Conservation (phyloP, 2,888 invertebrate species). For the Leucophora obtusa region DNA sequence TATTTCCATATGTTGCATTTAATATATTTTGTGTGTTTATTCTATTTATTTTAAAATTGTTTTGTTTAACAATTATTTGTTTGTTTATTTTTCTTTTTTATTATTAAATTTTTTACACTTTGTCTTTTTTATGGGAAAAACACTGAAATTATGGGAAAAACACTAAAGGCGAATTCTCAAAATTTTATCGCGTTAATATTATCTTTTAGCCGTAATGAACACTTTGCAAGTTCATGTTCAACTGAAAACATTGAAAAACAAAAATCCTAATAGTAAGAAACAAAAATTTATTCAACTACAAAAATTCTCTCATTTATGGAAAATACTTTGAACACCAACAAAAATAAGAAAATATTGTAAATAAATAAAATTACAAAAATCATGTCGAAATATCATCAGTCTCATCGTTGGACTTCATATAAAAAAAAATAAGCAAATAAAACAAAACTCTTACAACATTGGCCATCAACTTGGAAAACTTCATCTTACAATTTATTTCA, state of each 20-base stretch:
- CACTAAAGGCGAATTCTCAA: background rate
- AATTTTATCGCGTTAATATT: conserved; percentile 2
- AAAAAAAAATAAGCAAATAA: background rate
- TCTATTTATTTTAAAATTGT: background rate
- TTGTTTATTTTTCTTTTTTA: background rate
- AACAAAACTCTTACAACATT: background rate
- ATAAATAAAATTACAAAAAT: conserved; percentile 41
- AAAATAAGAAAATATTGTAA: conserved; percentile 43
- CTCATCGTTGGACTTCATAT: conserved; percentile 25
- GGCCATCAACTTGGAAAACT: background rate
- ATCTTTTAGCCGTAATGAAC: conserved; percentile 22
- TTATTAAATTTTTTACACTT: background rate
- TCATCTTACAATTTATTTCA: background rate
- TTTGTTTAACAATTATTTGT: background rate
- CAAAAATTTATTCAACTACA: conserved; percentile 2
- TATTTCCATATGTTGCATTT: background rate
- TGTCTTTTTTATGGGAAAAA: too few species aligned
- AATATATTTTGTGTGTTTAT: background rate
- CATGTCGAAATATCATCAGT: conserved; percentile 21
- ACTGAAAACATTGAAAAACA: conserved; percentile 44
- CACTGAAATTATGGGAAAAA: background rate
- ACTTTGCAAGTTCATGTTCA: conserved; percentile 56
- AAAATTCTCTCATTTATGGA: conserved; percentile 32
- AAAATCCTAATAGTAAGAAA: conserved; percentile 19
- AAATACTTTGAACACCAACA: conserved; percentile 25